Evolutionary conservation across 1,140 invertebrate species (phyloP), one percentile per base, ranked within the genome.

Genomic region (Pinna nobilis): DNA sequence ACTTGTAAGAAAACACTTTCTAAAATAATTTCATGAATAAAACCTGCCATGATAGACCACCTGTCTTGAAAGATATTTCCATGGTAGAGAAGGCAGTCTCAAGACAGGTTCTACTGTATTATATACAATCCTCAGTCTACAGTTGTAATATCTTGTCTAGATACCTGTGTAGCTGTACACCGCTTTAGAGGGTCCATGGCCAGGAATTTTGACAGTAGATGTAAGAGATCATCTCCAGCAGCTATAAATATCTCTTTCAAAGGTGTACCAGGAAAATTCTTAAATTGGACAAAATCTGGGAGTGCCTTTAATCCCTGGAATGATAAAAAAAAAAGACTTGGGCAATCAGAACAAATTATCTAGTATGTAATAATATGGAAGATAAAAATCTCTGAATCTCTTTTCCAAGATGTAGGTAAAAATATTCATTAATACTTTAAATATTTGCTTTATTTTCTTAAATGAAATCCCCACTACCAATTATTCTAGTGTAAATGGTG

Each of bases 231-330:
- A 89, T 98, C 95, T 13, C 93, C 92, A 18, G 97, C 97, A 7
- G 98, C 98, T 41, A 95, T 97, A 84, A 99, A 99, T 80, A 99
- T 98, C 79, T 97, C 93, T 57, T 94, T 93, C 25, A 98, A 87
- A 23, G 95, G 94, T 13, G 94, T 96, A 0, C 94, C 92, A 7
- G 94, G 93, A 81, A 95, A 95, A 3, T 92, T 91, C 86, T 98
- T 98, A 86, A 99, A 99, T 82, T 95, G 92, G 44, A 99, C 94
- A 87, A 94, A 99, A 90, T 99, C 97, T 39, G 96, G 94, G 18
- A 99, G 90, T 68, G 91, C 91, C 55, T 92, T 94, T 87, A 98
- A 91, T 66, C 94, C 94, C 93, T 94, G 83, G 49, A 88, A 86
- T n/a, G n/a, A 35, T 51, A 4, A 35, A 59, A n/a, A 33, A 59